phyloP scores from a whole-genome alignment of 2,888 invertebrate species.

The Ochropleura leucogaster region DNA sequence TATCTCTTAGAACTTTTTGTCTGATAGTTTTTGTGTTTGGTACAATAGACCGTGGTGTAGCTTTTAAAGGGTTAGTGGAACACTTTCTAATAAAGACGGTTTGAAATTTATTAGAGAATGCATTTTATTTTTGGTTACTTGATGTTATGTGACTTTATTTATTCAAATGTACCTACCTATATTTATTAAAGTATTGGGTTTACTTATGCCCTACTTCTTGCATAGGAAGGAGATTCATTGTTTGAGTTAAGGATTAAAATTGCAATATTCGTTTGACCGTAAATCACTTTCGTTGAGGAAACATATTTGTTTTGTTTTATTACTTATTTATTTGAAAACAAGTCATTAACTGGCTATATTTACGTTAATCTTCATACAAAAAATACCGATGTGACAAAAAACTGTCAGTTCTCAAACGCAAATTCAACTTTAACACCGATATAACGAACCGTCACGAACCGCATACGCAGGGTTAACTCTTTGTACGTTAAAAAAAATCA shows the following conservation, averaged over 20 bases:
- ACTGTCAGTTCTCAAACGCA: conserved; percentile 72
- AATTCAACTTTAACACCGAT: conserved; percentile 86
- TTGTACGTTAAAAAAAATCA: conserved; percentile 78
- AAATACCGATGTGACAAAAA: conserved; percentile 20
- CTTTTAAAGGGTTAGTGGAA: conserved; percentile 59
- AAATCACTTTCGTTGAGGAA: not conserved
- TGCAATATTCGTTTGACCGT: not conserved
- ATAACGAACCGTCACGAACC: conserved; percentile 87
- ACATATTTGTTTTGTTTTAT: not conserved
- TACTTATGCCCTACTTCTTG: not conserved
- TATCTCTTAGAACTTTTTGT: conserved; percentile 78
- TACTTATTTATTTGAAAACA: not conserved
- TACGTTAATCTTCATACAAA: conserved; percentile 11
- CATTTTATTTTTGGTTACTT: conserved; percentile 9
- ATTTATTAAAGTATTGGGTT: not conserved
- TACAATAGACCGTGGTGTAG: conserved; percentile 61
- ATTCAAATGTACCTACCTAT: not conserved
- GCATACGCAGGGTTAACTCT: conserved; percentile 82
- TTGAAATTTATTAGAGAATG: conserved; percentile 47
- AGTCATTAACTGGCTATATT: conserved; percentile 9
- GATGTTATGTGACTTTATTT: not conserved
- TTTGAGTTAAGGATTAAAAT: not conserved
- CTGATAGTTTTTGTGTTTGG: conserved; percentile 69
- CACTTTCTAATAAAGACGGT: conserved; percentile 57
- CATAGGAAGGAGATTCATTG: not conserved